Conservation (phyloP, 2,113 vertebrate species). For the Sciurus niger region DNA sequence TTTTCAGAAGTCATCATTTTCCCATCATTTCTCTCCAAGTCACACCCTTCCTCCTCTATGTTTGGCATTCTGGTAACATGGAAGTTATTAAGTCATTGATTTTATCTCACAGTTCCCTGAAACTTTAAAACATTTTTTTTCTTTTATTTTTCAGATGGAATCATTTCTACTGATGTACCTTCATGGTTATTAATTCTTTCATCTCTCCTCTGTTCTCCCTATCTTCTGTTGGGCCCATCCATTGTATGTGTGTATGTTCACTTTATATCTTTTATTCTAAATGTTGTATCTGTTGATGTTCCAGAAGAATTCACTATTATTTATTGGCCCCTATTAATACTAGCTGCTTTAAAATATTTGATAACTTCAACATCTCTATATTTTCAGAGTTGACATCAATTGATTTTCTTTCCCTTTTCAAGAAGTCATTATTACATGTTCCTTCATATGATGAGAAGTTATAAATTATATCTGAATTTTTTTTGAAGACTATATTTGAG, state of each 20-base stretch:
- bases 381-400: background rate
- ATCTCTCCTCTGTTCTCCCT: background rate
- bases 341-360: background rate
- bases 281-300: background rate
- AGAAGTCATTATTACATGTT: background rate
- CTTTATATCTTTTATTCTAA: background rate
- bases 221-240: accelerated
- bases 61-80: background rate
- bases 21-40: accelerated
- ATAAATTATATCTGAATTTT: background rate
- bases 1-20: background rate
- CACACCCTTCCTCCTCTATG: background rate
- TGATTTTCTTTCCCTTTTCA: background rate
- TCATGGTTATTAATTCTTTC: background rate
- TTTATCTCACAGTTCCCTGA: background rate
- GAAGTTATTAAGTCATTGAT: background rate
- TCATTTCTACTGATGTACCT: background rate
- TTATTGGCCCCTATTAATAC: background rate
- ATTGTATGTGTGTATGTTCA: background rate
- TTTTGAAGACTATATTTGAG: background rate
- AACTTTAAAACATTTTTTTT: background rate
- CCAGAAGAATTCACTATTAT: background rate
- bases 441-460: background rate
- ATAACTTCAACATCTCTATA: background rate
- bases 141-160: background rate